A percentile compares a stretch with the other conserved stretches of the same genome.
These are phyloP conservation scores for Sebastes elongatus DNA, from an alignment of 2,797 vertebrate genomes.

Conservation along the genomic window DNA sequence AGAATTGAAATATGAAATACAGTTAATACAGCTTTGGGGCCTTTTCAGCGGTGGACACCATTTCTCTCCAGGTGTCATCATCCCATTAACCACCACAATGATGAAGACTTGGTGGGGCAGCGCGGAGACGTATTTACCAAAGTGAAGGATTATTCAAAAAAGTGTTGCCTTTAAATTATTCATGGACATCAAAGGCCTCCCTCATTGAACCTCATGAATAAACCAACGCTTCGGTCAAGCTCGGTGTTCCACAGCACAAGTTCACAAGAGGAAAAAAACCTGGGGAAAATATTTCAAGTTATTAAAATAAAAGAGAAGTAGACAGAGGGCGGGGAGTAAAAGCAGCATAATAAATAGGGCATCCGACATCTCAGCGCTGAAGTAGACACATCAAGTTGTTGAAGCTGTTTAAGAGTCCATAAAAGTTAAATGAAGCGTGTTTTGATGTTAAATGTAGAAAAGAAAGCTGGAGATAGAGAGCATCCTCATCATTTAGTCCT, in stretches of 20 bases:
- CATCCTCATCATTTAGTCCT: neutral
- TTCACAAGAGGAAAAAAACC: conserved; percentile 50
- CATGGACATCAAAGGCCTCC: conserved; percentile 76
- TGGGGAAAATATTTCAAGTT: conserved; percentile 53
- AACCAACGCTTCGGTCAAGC: conserved; percentile 71
- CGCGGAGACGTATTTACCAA: conserved; percentile 53
- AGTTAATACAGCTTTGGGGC: neutral
- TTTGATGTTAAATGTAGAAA: conserved; percentile 32
- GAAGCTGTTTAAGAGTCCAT: conserved; percentile 20
- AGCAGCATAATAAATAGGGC: conserved; percentile 29
- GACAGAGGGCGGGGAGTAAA: conserved; percentile 5
- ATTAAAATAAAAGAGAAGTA: conserved; percentile 47
- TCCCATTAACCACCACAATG: neutral
- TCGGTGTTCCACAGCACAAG: conserved; percentile 52
- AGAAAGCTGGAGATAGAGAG: neutral
- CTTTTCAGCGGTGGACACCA: neutral
- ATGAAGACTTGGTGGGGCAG: neutral
- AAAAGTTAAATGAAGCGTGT: conserved; percentile 36
- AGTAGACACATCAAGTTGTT: conserved; percentile 32
- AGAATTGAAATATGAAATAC: neutral
- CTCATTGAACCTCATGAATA: conserved; percentile 80
- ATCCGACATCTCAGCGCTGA: conserved; percentile 32
- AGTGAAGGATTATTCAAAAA: conserved; percentile 62
- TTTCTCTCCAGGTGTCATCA: conserved; percentile 4
- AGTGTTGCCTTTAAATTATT: conserved; percentile 73